A percentile compares a stretch with the other conserved stretches of the same genome.
phyloP scores from a whole-genome alignment of 2,888 invertebrate species.

The Timema podura region DNA sequence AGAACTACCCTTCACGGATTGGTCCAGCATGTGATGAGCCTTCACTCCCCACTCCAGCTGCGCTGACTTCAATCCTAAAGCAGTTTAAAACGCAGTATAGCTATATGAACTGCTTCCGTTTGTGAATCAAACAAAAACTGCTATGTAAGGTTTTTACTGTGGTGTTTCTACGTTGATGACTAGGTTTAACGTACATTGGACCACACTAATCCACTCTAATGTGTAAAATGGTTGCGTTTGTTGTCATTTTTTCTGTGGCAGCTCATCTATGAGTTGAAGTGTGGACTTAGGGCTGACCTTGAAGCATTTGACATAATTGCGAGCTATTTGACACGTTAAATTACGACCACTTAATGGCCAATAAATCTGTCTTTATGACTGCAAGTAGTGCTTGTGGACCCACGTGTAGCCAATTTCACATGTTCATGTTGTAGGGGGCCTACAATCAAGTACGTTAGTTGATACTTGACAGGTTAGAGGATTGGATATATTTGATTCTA shows the following conservation, averaged over 20 bases:
- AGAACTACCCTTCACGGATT: too few species aligned
- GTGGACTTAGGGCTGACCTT: slow-evolving; percentile 9
- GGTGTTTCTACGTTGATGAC: slow-evolving; percentile 27
- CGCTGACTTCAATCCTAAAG: too few species aligned
- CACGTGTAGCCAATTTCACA: neutral
- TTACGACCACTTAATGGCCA: neutral
- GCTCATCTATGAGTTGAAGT: slow-evolving; percentile 28
- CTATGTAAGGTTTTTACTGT: slow-evolving; percentile 35
- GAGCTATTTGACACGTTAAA: neutral
- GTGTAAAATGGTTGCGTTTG: slow-evolving; percentile 23
- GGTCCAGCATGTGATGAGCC: too few species aligned
- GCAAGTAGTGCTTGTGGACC: neutral
- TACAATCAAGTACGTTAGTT: slow-evolving; percentile 7
- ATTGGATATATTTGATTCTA: neutral
- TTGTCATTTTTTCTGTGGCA: slow-evolving; percentile 25
- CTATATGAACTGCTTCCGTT: slow-evolving; percentile 39
- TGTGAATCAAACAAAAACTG: slow-evolving; percentile 37
- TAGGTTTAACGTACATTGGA: slow-evolving; percentile 24
- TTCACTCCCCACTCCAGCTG: too few species aligned
- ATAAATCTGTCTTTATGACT: neutral
- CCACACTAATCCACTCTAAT: neutral
- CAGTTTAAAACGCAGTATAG: slow-evolving; percentile 37
- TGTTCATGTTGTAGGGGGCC: neutral
- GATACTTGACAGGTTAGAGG: neutral
- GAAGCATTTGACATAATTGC: neutral